Evolutionary conservation across 2,113 vertebrate species (phyloP).

Genomic region (Mohoua ochrocephala): DNA sequence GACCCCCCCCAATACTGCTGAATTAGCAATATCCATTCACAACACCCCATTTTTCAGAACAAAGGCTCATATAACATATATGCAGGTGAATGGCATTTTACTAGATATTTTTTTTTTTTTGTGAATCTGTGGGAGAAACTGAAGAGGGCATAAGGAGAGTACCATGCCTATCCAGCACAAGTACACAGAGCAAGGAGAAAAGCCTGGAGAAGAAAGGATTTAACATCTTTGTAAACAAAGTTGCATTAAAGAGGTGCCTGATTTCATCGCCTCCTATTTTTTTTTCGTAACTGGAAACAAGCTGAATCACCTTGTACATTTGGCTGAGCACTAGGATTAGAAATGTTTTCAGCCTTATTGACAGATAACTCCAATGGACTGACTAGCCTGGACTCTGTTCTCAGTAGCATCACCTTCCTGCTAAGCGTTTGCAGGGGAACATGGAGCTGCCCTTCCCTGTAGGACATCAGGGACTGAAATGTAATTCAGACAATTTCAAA

Average conservation of each 20-base stretch:
- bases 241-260: background rate
- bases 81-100: background rate
- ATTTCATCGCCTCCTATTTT: background rate
- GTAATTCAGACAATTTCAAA: background rate
- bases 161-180: background rate
- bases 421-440: accelerated
- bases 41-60: background rate
- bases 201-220: background rate
- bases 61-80: background rate
- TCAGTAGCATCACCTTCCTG: background rate
- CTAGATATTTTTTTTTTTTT: background rate
- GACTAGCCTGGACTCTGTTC: background rate
- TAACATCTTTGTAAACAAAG: background rate
- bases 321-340: background rate
- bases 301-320: background rate
- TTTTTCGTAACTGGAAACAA: background rate
- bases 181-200: background rate
- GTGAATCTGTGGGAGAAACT: background rate
- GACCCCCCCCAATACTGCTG: background rate
- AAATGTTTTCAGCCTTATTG: background rate
- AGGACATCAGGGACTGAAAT: background rate
- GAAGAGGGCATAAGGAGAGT: background rate
- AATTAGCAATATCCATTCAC: background rate
- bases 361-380: background rate
- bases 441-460: background rate